These are phyloP conservation scores for Sarcophaga carnaria DNA, from an alignment of 2,888 invertebrate species.

Conservation along the genomic window DNA sequence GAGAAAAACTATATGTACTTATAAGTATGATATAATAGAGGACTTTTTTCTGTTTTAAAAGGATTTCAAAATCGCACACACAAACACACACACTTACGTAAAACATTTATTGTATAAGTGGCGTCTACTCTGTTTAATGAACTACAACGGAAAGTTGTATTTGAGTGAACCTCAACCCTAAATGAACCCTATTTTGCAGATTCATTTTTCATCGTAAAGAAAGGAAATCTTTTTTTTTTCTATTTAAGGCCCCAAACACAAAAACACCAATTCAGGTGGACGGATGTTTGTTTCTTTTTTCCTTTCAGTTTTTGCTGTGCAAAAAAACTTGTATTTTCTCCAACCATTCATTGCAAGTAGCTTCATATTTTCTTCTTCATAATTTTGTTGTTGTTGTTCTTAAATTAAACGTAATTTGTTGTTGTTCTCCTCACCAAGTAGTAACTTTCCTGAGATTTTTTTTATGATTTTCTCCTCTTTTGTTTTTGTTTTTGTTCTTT, in stretches of 20 bases:
- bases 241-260: not conserved
- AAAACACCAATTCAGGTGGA: no score
- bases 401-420: not conserved
- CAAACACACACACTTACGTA: not conserved
- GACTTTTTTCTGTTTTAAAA: not conserved
- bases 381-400: not conserved
- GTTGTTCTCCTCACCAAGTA: not conserved
- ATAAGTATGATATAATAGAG: no score
- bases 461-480: not conserved
- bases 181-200: not conserved
- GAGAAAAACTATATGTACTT: no score
- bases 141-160: constrained; percentile 75
- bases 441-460: not conserved
- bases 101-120: constrained; percentile 32
- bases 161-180: constrained; percentile 34
- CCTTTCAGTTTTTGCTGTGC: no score
- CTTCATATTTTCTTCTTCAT: not conserved
- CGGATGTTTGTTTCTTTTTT: no score
- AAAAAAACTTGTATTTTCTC: no score
- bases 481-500: constrained; percentile 22
- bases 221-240: not conserved
- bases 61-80: not conserved
- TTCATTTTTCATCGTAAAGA: not conserved
- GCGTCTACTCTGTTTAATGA: constrained; percentile 77
- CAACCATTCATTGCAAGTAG: not conserved